Conservation (phyloP, 2,888 invertebrate species). For the Heliconius ismenius region DNA sequence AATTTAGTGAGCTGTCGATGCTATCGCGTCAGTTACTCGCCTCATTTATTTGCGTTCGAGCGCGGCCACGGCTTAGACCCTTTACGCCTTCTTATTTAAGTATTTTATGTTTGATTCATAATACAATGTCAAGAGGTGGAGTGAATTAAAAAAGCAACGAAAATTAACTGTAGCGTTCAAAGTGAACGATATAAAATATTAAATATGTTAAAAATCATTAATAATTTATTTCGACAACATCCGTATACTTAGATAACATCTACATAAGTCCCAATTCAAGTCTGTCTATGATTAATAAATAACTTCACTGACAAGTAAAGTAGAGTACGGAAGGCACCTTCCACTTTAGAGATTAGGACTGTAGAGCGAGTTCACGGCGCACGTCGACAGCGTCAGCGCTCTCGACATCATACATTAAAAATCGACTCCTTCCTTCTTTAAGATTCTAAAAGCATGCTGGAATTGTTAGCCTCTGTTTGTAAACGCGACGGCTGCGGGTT, state of each 20-base stretch:
- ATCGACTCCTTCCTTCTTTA: neutral
- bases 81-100: neutral
- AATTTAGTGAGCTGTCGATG: conserved; percentile 35
- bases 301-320: neutral
- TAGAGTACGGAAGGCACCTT: conserved; percentile 3
- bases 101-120: neutral
- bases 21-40: conserved; percentile 34
- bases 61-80: neutral
- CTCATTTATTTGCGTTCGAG: conserved; percentile 33
- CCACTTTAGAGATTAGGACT: conserved; percentile 16
- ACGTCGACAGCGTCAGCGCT: neutral
- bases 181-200: neutral
- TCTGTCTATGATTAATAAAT: neutral
- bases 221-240: neutral
- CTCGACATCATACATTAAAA: conserved; percentile 9
- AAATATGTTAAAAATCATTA: neutral
- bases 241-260: neutral
- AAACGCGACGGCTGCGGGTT: too few relatives aligned
- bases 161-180: neutral
- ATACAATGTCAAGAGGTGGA: neutral
- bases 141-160: neutral
- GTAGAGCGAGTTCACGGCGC: conserved; percentile 21
- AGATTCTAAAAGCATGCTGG: neutral
- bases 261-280: neutral
- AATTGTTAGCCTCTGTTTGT: neutral